Percentiles rank a stretch among this genome's conserved stretches.
These are phyloP conservation scores for Cyclina sinensis DNA, from an alignment of 1,140 invertebrate species.

Conservation along the genomic window DNA sequence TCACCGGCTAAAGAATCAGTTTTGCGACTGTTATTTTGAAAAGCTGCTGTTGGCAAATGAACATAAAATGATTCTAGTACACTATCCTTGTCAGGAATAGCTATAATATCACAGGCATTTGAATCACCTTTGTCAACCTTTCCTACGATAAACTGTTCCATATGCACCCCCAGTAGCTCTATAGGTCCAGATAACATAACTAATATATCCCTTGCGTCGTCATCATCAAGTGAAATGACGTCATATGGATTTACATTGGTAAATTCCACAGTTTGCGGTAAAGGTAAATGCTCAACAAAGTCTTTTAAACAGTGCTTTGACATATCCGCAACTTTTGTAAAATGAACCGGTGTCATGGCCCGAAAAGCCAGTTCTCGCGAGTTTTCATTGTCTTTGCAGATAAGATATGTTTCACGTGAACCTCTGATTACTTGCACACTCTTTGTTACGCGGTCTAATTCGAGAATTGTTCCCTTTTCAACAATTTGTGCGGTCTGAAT, in stretches of 20 bases:
- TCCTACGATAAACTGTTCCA: conserved; percentile 38
- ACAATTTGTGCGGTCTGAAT: conserved; percentile 14
- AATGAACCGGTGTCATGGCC: background rate
- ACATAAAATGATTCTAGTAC: conserved; percentile 32
- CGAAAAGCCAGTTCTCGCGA: conserved; percentile 41
- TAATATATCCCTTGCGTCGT: conserved; percentile 32
- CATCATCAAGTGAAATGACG: conserved; percentile 48
- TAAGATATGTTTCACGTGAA: conserved; percentile 35
- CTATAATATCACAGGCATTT: conserved; percentile 27
- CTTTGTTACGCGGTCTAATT: conserved; percentile 53
- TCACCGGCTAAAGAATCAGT: background rate
- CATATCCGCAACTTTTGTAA: conserved; percentile 46
- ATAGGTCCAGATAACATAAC: conserved; percentile 33
- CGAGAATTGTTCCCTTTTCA: conserved; percentile 26
- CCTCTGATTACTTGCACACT: background rate
- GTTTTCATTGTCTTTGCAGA: conserved; percentile 31
- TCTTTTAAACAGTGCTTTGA: conserved; percentile 41
- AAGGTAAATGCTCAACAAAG: conserved; percentile 46
- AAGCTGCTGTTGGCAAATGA: conserved; percentile 21
- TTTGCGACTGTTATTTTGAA: background rate
- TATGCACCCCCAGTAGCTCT: conserved; percentile 41
- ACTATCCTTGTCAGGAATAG: conserved; percentile 35
- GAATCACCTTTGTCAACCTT: background rate
- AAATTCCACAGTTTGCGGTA: conserved; percentile 57
- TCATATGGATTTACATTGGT: conserved; percentile 18